phyloP scores from a whole-genome alignment of 2,797 vertebrate species.

The Gorsachius magnificus region DNA sequence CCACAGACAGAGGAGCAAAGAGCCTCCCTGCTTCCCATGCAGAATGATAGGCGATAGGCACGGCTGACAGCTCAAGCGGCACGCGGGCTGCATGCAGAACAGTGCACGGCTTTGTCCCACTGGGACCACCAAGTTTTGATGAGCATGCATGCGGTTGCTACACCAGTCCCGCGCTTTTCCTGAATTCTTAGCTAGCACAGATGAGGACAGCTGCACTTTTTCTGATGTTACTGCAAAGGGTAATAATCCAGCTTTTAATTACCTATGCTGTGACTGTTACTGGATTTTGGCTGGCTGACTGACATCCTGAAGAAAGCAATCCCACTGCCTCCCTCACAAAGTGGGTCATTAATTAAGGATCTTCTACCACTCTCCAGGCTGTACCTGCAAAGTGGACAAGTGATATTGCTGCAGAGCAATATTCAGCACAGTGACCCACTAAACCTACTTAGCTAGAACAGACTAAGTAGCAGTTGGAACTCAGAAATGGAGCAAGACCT shows the following conservation, averaged over 20 bases:
- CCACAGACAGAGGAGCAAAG: slow-evolving; percentile 24
- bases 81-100: slow-evolving; percentile 40
- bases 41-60: slow-evolving; percentile 45
- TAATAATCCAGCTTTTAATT: neutral
- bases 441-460: neutral
- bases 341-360: neutral
- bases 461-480: neutral
- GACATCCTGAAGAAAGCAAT: neutral
- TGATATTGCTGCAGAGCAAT: neutral
- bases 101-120: neutral
- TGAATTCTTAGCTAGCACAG: neutral
- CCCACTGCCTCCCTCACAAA: neutral
- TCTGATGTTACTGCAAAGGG: neutral
- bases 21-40: slow-evolving; percentile 40
- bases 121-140: neutral
- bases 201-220: neutral
- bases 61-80: neutral
- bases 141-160: neutral
- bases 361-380: neutral
- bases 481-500: neutral
- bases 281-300: neutral
- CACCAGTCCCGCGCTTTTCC: neutral
- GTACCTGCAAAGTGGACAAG: neutral
- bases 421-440: neutral
- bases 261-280: neutral